Evolutionary conservation across 2,888 invertebrate species (phyloP), one percentile per base, ranked within the genome.

Genomic region (Hesperia comma): DNA sequence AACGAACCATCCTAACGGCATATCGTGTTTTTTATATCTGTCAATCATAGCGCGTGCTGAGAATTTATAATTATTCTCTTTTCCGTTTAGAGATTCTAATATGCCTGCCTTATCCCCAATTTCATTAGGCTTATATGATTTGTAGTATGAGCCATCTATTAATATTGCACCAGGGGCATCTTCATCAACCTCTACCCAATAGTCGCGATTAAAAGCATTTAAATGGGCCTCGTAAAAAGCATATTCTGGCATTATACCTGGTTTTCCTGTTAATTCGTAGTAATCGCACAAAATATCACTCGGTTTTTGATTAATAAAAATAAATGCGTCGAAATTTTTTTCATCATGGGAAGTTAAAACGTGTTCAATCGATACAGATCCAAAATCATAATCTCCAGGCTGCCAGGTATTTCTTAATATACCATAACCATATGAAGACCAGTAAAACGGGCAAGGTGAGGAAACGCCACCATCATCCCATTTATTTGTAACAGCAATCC

Each of bases 11-110:
- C 91, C 92, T 12, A 92, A 72, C 0, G 92, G 92, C 77, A 92
- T 80, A 66, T 92, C 90, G 67, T 89, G 77, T 61, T 71, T 82
- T 71, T 82, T 81, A 62, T 92, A 92, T 72, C 91, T 82, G 68
- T 88, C 91, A 51, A 92, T 79, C 92, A 92, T 92, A 6, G 86
- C 92, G 71, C 92, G 81, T 1, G 92, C 92, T 21, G 92, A 92
- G 76, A 92, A 92, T 72, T 91, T 90, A 68, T 92, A 92, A 69
- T 92, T 92, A 61, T 87, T 73, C 17, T 87, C 86, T 75, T 92
- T 91, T 15, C 92, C 92, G 68, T 92, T 92, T 19, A 92, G 77
- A 0, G 92, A 92, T 74, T 92, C 91, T 51, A 91, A 75, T 72
- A 90, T 81, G 7, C 92, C 92, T 14, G 72, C 75, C 71, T 84